Evolutionary conservation across 2,797 vertebrate genomes (phyloP).

Genomic region (Myotis daubentonii): DNA sequence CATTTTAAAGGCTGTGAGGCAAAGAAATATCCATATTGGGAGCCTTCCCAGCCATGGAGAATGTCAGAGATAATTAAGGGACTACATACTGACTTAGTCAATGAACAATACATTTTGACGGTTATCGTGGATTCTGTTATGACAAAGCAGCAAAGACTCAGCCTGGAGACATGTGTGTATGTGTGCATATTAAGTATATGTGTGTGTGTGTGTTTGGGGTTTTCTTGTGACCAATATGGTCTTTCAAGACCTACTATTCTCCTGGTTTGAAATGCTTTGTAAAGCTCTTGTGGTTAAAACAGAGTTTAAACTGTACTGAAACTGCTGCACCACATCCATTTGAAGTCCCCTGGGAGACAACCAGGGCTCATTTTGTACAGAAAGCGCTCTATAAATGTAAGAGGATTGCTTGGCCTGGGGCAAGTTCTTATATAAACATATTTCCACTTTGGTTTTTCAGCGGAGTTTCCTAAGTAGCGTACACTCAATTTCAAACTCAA

Average conservation of each 20-base stretch:
- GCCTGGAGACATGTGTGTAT: not conserved
- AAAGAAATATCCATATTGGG: not conserved
- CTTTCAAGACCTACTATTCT: not conserved
- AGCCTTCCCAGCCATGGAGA: not conserved
- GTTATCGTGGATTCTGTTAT: not conserved
- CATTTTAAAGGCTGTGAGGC: not conserved
- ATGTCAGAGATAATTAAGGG: not conserved
- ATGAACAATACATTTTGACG: not conserved
- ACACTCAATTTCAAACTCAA: not conserved
- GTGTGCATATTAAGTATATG: fast-evolving
- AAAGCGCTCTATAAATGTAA: not conserved
- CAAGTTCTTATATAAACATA: not conserved
- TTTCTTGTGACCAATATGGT: not conserved
- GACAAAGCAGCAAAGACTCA: not conserved
- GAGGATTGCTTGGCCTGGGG: not conserved
- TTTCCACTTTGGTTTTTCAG: not conserved
- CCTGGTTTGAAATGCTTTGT: not conserved
- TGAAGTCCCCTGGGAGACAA: not conserved
- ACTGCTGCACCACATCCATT: not conserved
- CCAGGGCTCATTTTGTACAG: not conserved
- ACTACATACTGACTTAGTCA: not conserved
- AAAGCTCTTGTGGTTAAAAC: not conserved
- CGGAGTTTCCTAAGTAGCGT: not conserved
- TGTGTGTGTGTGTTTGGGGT: not conserved
- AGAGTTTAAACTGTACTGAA: not conserved